These are phyloP conservation scores for Xiphorhynchus erythropygius DNA, from an alignment of 2,797 vertebrate genomes.

Conservation along the genomic window DNA sequence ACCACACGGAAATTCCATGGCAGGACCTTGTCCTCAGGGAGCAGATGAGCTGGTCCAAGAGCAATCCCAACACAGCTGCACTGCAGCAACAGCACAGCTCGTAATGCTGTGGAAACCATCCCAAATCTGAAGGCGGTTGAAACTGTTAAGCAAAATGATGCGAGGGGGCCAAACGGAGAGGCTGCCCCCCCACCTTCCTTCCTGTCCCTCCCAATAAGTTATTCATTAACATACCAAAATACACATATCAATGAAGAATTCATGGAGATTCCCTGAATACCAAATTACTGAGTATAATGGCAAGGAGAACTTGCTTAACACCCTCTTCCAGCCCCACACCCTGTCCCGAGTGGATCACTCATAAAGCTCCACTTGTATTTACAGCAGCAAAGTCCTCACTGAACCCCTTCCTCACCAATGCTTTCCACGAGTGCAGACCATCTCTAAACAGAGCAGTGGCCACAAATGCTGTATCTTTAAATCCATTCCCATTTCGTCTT, in stretches of 20 bases:
- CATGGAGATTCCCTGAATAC: slow-evolving; percentile 61
- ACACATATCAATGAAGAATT: slow-evolving; percentile 49
- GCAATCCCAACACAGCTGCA: not conserved
- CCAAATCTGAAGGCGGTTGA: not conserved
- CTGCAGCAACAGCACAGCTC: not conserved
- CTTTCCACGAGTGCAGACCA: not conserved
- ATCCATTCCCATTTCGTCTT: slow-evolving; percentile 40
- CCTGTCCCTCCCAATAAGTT: slow-evolving; percentile 36
- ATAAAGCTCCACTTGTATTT: slow-evolving; percentile 15
- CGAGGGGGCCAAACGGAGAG: not conserved
- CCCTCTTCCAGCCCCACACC: slow-evolving; percentile 50
- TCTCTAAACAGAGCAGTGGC: not conserved
- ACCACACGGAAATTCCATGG: fast-evolving
- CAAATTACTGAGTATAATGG: slow-evolving; percentile 51
- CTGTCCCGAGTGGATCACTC: slow-evolving; percentile 19
- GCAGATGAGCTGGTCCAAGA: not conserved
- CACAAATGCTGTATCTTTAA: slow-evolving; percentile 74
- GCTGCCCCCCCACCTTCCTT: slow-evolving; percentile 24
- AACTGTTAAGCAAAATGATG: not conserved
- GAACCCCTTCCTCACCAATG: slow-evolving; percentile 24
- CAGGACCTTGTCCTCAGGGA: not conserved
- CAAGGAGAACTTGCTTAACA: slow-evolving; percentile 23
- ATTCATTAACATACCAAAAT: slow-evolving; percentile 52
- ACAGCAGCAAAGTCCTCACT: not conserved
- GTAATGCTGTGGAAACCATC: not conserved